Evolutionary conservation across 2,888 invertebrate genomes (phyloP), one percentile per base, ranked within the genome.

Genomic region (Bursaphelenchus okinawaensis): DNA sequence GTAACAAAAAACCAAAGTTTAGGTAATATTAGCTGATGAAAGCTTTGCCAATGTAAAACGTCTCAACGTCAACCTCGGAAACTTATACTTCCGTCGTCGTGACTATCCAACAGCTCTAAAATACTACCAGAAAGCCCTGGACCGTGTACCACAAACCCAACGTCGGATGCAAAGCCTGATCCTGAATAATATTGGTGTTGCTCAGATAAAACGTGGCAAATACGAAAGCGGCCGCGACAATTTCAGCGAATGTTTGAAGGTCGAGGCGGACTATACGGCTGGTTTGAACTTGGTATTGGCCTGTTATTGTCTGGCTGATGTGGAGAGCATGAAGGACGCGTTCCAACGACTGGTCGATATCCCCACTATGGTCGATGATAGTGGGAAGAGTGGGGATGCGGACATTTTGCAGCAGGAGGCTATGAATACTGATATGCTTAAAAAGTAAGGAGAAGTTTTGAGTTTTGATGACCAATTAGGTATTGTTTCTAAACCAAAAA

Each of bases 101-200:
- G 92, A 72, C 89, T 92, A 90, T 82, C 89, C 90, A 16, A 92
- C 93, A 85, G 67, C 67, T 20, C 22, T 63, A 7, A 63, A 63
- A 86, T 89, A 93, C 87, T 98, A 94, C 83, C 88, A 95, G 76
- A 98, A 96, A 96, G 95, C 96, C 0, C 86, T 98, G 71, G 98
- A 98, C 85, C 96, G 96, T 84, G 85, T 88, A 4, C 92, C 94
- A 0, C 91, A 91, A 50, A 91, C 90, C 62, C 91, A 94, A 82
- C 93, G 93, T 83, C 91, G 92, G 84, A 87, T 94, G 77, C 90
- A 93, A 23, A 72, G 92, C 79, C 93, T 93, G 86, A 93, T 98
- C 73, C 93, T 95, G 89, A 94, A 95, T 85, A 98, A 98, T 83
- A 96, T 98, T 80, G 93, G 92, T 0, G 88, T 94, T 69, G 87